Percentiles rank a stretch among this genome's conserved stretches.
Evolutionary conservation across 2,113 vertebrate species (phyloP).

Genomic region (Pleuronectes platessa): DNA sequence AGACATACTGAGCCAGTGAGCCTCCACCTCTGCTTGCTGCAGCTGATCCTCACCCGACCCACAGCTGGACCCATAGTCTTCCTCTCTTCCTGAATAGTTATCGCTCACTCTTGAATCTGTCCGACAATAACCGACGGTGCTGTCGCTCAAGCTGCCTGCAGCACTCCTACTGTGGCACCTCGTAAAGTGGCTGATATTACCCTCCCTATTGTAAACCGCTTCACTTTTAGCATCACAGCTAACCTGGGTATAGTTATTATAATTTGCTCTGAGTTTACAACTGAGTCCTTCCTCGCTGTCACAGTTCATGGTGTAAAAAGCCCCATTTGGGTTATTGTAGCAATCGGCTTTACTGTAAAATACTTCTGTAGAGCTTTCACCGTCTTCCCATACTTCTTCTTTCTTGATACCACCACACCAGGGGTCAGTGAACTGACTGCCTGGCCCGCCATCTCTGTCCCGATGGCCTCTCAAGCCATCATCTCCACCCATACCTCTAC

Average conservation of each 20-base stretch:
- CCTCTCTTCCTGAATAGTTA: constrained; percentile 48
- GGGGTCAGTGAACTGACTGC: constrained; percentile 33
- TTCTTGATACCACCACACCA: constrained; percentile 49
- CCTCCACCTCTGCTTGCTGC: constrained; percentile 45
- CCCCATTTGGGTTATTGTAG: constrained; percentile 38
- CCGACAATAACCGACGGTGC: constrained; percentile 34
- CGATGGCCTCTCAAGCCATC: constrained; percentile 38
- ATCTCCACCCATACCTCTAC: constrained; percentile 43
- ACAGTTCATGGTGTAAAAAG: constrained; percentile 37
- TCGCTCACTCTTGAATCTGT: constrained; percentile 46
- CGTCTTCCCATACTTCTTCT: constrained; percentile 49
- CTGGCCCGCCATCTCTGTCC: constrained; percentile 5
- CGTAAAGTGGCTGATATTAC: constrained; percentile 1
- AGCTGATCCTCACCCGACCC: constrained; percentile 63
- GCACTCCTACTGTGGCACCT: constrained; percentile 35
- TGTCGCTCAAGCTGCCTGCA: constrained; percentile 37
- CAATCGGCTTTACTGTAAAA: constrained; percentile 38
- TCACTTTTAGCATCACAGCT: constrained; percentile 38
- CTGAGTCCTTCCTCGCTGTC: constrained; percentile 27
- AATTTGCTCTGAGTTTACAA: constrained; percentile 30
- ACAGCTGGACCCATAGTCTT: constrained; percentile 61
- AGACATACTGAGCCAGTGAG: constrained; percentile 54
- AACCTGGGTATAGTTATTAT: constrained; percentile 28
- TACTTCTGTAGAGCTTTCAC: constrained; percentile 25
- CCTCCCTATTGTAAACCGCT: constrained; percentile 26